phyloP scores from a whole-genome alignment of 2,888 invertebrate species.

The Patella pellucida region DNA sequence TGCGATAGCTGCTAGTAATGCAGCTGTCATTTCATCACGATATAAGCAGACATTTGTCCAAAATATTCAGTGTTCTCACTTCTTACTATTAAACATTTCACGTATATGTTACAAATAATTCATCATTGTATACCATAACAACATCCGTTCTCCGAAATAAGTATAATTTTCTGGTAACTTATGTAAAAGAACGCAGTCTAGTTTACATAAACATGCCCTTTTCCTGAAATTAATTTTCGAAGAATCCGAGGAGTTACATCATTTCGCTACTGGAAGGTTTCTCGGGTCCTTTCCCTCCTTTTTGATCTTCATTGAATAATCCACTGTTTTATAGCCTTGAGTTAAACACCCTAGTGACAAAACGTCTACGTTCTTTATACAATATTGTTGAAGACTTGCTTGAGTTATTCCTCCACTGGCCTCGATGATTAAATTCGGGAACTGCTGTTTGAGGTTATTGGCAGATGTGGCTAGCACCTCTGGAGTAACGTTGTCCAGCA shows the following conservation, averaged over 20 bases:
- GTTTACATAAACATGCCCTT: too few relatives aligned
- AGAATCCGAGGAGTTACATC: neutral
- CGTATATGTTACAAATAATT: too few relatives aligned
- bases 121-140: too few relatives aligned
- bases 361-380: constrained; percentile 66
- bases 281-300: constrained; percentile 60
- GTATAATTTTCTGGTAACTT: too few relatives aligned
- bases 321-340: constrained; percentile 70
- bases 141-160: too few relatives aligned
- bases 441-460: constrained; percentile 58
- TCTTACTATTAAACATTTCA: too few relatives aligned
- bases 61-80: too few relatives aligned
- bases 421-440: constrained; percentile 68
- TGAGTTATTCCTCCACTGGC: constrained; percentile 71
- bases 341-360: constrained; percentile 70
- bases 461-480: constrained; percentile 64
- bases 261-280: constrained; percentile 38
- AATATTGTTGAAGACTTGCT: constrained; percentile 61
- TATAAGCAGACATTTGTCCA: too few relatives aligned
- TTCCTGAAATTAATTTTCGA: neutral
- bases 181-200: too few relatives aligned
- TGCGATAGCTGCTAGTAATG: too few relatives aligned
- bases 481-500: constrained; percentile 72
- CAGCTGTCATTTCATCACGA: too few relatives aligned
- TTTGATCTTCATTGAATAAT: constrained; percentile 71